Percentiles rank a stretch among this genome's conserved stretches.
Conservation (phyloP, 2,113 vertebrate species). For the Andinoacara biseriatus region DNA sequence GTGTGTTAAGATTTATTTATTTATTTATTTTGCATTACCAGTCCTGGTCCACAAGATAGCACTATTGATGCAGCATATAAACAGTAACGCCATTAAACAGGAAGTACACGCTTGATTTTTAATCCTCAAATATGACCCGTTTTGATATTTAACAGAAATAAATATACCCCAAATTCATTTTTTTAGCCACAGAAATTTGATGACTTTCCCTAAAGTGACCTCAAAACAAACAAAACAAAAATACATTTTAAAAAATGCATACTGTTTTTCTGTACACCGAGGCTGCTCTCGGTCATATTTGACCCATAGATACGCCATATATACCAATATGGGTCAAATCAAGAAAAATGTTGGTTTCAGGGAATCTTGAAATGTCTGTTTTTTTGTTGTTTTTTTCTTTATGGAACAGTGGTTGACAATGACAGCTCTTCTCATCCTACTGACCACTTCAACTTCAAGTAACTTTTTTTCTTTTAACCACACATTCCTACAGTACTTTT, state of each 20-base stretch:
- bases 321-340: too few species aligned
- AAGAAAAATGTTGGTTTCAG: neutral
- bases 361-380: neutral
- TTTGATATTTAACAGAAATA: neutral
- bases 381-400: neutral
- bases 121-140: neutral
- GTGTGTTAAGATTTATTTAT: too few species aligned
- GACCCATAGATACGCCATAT: neutral
- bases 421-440: too few species aligned
- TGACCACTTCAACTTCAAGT: neutral
- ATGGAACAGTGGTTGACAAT: neutral
- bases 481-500: neutral
- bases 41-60: constrained; percentile 36
- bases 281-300: neutral
- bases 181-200: neutral
- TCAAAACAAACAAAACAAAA: too few species aligned
- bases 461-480: neutral
- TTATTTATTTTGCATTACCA: constrained; percentile 12
- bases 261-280: neutral
- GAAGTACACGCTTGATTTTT: neutral
- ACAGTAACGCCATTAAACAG: neutral
- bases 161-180: neutral
- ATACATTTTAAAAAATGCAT: too few species aligned
- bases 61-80: constrained; percentile 6
- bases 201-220: neutral